Percentiles rank a stretch among this genome's conserved stretches.
These are phyloP conservation scores for Apus apus DNA, from an alignment of 2,113 vertebrate genomes.

Conservation along the genomic window DNA sequence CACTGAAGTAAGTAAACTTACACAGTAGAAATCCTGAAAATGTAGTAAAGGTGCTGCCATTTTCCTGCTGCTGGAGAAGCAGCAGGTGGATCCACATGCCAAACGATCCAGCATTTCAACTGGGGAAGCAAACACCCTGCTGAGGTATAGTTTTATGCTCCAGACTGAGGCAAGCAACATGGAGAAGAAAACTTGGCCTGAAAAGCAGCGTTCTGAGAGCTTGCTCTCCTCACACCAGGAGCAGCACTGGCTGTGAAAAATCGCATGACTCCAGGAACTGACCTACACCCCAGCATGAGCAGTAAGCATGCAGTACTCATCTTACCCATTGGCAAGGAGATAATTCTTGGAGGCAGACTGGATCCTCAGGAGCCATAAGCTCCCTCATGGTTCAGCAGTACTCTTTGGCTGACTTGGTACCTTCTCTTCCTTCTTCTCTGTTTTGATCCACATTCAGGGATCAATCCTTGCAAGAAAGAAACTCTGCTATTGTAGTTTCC, in stretches of 20 bases:
- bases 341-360: neutral
- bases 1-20: neutral
- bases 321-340: neutral
- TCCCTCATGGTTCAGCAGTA: neutral
- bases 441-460: neutral
- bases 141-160: neutral
- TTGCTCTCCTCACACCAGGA: neutral
- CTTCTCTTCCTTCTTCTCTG: neutral
- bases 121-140: neutral
- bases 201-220: neutral
- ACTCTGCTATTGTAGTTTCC: neutral
- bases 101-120: neutral
- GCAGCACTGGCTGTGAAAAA: neutral
- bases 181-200: neutral
- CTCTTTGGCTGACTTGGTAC: neutral
- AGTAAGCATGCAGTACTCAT: neutral
- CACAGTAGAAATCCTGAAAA: neutral
- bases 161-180: neutral
- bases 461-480: neutral
- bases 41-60: neutral
- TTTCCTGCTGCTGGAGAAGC: neutral
- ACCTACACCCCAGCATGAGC: fast-evolving
- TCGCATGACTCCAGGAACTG: neutral
- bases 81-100: neutral
- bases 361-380: neutral